Evolutionary conservation across 2,888 invertebrate species (phyloP).

Genomic region (Caenorhabditis sp.): DNA sequence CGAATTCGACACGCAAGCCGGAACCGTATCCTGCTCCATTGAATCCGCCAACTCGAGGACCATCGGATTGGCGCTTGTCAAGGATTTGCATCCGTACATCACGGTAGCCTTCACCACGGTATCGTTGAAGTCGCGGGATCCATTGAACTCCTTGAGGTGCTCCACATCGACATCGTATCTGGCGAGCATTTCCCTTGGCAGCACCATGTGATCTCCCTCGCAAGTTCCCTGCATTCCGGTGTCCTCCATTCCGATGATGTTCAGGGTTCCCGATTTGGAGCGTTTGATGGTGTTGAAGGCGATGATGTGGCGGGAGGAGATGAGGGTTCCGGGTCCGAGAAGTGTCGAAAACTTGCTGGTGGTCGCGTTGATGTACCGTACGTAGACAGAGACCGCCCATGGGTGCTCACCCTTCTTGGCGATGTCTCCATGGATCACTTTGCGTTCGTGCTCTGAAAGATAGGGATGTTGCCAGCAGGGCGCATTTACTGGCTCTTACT

Average conservation of each 20-base stretch:
- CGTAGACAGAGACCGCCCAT: conserved; percentile 41
- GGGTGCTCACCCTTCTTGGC: conserved; percentile 15
- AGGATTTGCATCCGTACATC: conserved; percentile 19
- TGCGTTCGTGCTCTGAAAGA: conserved; percentile 10
- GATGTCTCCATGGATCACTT: conserved; percentile 35
- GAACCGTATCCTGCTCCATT: not conserved
- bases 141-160: not conserved
- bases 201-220: conserved; percentile 20
- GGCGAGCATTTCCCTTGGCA: not conserved
- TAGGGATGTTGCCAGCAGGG: not conserved
- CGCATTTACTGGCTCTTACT: not conserved
- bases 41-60: conserved; percentile 4
- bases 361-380: not conserved
- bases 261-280: not conserved
- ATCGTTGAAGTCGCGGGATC: conserved; percentile 2
- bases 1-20: conserved; percentile 30
- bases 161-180: conserved; percentile 28
- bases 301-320: conserved; percentile 35
- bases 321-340: conserved; percentile 36
- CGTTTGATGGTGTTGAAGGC: conserved; percentile 18
- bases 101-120: not conserved
- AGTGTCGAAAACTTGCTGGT: not conserved
- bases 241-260: not conserved
- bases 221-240: not conserved
- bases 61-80: not conserved